These are phyloP conservation scores for Chitala chitala DNA, from an alignment of 2,113 vertebrate species.

Conservation along the genomic window DNA sequence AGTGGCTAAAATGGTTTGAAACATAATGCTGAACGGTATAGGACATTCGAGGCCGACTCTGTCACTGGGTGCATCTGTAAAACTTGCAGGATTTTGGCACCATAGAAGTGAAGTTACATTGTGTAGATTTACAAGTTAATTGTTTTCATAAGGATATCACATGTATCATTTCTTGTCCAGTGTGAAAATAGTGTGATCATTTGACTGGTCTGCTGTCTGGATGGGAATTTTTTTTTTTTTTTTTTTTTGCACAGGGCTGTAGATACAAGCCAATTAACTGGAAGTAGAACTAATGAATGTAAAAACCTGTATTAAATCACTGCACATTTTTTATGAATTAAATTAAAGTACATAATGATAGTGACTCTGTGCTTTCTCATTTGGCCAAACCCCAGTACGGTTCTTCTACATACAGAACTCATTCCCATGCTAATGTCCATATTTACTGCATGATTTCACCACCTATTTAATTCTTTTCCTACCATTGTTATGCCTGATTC, in stretches of 20 bases:
- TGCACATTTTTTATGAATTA: slow-evolving; percentile 36
- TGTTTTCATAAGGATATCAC: no score
- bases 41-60: not conserved
- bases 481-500: no score
- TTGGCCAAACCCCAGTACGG: no score
- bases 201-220: no score
- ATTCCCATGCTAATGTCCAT: no score
- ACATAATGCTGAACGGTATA: no score
- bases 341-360: slow-evolving; percentile 42
- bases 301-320: slow-evolving; percentile 38
- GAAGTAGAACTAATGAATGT: slow-evolving; percentile 50
- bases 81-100: not conserved
- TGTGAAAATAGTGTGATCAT: no score
- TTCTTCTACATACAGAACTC: no score
- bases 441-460: no score
- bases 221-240: not conserved
- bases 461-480: no score
- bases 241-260: slow-evolving; percentile 18
- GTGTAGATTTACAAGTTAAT: not conserved
- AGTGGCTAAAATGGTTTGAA: no score
- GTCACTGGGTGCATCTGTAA: not conserved
- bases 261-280: slow-evolving; percentile 37
- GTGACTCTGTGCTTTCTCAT: not conserved
- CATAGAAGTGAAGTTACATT: not conserved
- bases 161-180: no score